Percentiles rank a stretch among this genome's conserved stretches.
Conservation (phyloP, 1,140 invertebrate genomes). For the Mycetomoellerius zeteki region DNA sequence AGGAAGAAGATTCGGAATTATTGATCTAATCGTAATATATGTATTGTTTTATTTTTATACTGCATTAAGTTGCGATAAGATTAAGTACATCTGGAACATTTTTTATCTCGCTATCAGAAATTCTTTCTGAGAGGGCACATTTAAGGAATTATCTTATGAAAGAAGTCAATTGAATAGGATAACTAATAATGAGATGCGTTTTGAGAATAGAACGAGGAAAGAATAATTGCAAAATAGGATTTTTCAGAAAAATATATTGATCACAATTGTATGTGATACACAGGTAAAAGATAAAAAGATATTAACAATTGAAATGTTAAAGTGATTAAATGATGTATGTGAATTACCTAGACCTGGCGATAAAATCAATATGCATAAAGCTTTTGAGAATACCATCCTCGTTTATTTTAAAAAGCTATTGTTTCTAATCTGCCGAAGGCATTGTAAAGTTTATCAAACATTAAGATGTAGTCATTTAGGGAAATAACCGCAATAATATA, state of each 20-base stretch:
- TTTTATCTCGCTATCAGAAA: too few species aligned
- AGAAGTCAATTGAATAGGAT: background rate
- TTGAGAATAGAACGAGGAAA: background rate
- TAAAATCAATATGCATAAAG: background rate
- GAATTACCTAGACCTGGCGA: background rate
- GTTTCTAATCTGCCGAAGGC: constrained; percentile 24
- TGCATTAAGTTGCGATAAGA: too few species aligned
- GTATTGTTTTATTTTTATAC: too few species aligned
- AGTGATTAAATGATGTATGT: constrained; percentile 8
- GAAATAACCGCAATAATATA: constrained; percentile 41
- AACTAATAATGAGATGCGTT: background rate
- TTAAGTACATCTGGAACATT: too few species aligned
- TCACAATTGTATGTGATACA: background rate
- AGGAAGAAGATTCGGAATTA: too few species aligned
- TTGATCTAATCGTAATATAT: too few species aligned
- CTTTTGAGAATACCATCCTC: background rate
- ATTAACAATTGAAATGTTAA: constrained; percentile 26
- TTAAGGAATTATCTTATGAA: background rate
- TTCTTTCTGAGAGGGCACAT: too few species aligned
- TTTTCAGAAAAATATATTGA: constrained; percentile 1
- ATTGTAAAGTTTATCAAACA: constrained; percentile 10
- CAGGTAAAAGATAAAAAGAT: background rate
- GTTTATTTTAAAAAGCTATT: background rate
- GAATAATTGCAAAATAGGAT: background rate
- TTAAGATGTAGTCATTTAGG: constrained; percentile 16